Evolutionary conservation across 2,113 vertebrate species (phyloP).

Genomic region (Elephas maximus): DNA sequence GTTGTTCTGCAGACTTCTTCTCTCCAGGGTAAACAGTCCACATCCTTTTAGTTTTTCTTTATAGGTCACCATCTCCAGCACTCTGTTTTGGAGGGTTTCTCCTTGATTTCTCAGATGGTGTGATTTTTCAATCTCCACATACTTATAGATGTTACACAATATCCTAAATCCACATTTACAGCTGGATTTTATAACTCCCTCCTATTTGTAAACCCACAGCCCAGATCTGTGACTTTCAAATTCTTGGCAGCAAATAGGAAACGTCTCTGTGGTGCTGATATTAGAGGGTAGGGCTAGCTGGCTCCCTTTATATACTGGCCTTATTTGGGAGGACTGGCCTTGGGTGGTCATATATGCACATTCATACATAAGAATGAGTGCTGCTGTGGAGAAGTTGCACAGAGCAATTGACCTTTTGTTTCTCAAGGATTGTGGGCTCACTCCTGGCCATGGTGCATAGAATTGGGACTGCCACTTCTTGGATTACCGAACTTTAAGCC

Average conservation of each 20-base stretch:
- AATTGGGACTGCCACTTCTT: not conserved
- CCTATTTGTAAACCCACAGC: slow-evolving; percentile 1
- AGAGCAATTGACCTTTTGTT: not conserved
- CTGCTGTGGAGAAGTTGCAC: not conserved
- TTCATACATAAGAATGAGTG: not conserved
- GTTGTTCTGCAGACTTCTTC: slow-evolving; percentile 52
- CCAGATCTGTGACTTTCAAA: slow-evolving; percentile 45
- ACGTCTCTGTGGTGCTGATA: not conserved
- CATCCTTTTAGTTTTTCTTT: not conserved
- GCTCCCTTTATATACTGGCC: not conserved
- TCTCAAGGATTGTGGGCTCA: not conserved
- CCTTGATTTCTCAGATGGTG: slow-evolving; percentile 49
- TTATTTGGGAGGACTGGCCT: not conserved
- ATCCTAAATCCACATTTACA: slow-evolving; percentile 42
- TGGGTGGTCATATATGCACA: not conserved
- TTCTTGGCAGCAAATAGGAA: not conserved
- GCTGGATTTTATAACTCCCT: slow-evolving; percentile 50
- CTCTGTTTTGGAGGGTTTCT: not conserved
- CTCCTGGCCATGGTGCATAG: not conserved
- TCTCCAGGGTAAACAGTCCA: slow-evolving; percentile 36
- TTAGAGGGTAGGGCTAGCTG: not conserved
- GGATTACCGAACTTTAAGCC: not conserved
- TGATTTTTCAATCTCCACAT: slow-evolving; percentile 54
- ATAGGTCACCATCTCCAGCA: slow-evolving; percentile 5
- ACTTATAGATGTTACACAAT: slow-evolving; percentile 47